phyloP scores from a whole-genome alignment of 2,797 vertebrate genomes.

The Gadopsis bispinosus region DNA sequence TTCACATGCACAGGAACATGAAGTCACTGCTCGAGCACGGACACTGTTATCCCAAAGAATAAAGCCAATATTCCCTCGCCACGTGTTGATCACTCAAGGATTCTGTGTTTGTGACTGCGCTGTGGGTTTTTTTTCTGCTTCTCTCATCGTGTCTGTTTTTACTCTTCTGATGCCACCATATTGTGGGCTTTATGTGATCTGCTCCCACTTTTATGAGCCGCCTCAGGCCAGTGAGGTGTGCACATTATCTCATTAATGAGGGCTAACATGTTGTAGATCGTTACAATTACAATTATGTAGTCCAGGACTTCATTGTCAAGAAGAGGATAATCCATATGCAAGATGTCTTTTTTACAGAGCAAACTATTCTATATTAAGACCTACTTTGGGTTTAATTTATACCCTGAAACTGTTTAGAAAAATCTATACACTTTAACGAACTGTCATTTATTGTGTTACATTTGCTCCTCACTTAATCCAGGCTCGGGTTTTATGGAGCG shows the following conservation, averaged over 20 bases:
- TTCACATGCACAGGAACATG: background rate
- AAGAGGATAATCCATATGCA: constrained; percentile 12
- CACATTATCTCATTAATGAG: constrained; percentile 30
- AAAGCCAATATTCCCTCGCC: background rate
- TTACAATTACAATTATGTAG: constrained; percentile 26
- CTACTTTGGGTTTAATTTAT: constrained; percentile 4
- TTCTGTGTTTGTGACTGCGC: constrained; percentile 4
- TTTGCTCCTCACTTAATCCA: constrained; percentile 8
- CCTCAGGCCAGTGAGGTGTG: background rate
- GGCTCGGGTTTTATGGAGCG: background rate
- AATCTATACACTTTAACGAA: background rate
- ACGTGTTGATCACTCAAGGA: background rate
- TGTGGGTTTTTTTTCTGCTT: background rate
- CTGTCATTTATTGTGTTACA: background rate
- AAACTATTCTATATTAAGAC: constrained; percentile 5
- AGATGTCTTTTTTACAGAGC: background rate
- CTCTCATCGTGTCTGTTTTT: constrained; percentile 11
- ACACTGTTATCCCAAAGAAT: background rate
- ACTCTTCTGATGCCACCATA: background rate
- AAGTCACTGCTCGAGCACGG: background rate
- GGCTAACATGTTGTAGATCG: constrained; percentile 1
- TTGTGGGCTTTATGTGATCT: constrained; percentile 14
- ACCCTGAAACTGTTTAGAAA: background rate
- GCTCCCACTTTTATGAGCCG: constrained; percentile 24
- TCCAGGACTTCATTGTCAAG: constrained; percentile 18